phyloP scores from a whole-genome alignment of 2,113 vertebrate genomes.

The Rhegmatorhina hoffmannsi region DNA sequence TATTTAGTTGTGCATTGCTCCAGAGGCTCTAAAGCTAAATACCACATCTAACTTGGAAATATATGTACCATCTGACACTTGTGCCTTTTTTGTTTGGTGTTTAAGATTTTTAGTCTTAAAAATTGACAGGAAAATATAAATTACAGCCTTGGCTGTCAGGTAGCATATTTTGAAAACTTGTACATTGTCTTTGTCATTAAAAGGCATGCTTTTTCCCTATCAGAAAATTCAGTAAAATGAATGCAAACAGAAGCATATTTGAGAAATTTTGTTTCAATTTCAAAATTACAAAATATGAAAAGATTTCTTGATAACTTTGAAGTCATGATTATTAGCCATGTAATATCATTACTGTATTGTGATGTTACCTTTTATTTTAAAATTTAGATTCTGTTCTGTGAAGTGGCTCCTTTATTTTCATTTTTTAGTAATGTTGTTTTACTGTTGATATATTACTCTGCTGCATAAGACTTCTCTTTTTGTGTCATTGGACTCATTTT shows the following conservation, averaged over 20 bases:
- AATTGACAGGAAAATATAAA: neutral
- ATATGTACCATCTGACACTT: fast-evolving
- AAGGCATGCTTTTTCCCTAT: neutral
- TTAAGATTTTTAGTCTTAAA: neutral
- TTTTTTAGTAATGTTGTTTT: neutral
- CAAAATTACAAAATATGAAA: neutral
- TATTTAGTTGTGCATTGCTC: neutral
- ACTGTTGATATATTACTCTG: neutral
- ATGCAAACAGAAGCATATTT: neutral
- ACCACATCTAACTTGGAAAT: neutral
- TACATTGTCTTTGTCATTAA: neutral
- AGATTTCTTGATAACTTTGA: neutral
- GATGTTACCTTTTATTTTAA: neutral
- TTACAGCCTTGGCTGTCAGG: neutral
- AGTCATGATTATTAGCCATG: neutral
- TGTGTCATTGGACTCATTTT: neutral
- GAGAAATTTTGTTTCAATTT: neutral
- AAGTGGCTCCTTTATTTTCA: neutral
- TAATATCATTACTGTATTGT: neutral
- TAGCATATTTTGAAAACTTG: neutral
- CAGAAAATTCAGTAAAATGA: neutral
- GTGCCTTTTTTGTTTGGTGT: neutral
- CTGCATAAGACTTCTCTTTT: neutral
- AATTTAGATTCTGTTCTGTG: neutral
- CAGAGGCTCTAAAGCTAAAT: neutral